Percentiles rank a stretch among this genome's conserved stretches.
Evolutionary conservation across 2,797 vertebrate species (phyloP).

Genomic region (Sarcoramphus papa): DNA sequence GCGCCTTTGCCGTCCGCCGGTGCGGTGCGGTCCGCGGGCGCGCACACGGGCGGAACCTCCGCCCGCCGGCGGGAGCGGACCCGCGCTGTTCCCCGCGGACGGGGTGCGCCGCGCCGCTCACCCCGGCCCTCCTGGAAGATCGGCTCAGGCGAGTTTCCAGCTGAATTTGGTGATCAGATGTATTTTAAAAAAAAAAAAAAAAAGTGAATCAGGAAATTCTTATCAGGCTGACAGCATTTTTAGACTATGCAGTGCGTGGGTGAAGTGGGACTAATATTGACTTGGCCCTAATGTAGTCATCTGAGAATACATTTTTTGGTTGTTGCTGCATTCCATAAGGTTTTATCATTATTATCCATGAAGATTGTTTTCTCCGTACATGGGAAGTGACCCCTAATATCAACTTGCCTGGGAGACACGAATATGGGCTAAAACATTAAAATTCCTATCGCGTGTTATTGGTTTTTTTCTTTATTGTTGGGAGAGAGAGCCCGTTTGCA

Average conservation of each 20-base stretch:
- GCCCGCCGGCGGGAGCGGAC: not conserved
- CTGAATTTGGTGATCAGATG: conserved; percentile 65
- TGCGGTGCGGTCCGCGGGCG: not conserved
- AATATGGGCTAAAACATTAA: conserved; percentile 52
- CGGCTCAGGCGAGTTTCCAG: not conserved
- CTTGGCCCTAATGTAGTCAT: conserved; percentile 78
- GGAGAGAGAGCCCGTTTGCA: not conserved
- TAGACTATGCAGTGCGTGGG: conserved; percentile 80
- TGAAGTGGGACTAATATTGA: conserved; percentile 78
- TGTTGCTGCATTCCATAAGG: conserved; percentile 82
- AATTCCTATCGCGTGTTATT: conserved; percentile 22
- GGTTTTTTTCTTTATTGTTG: not conserved
- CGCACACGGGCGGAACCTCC: not conserved
- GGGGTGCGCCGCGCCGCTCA: not conserved
- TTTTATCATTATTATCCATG: conserved; percentile 82
- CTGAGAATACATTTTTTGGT: conserved; percentile 81
- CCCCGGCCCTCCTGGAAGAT: not conserved
- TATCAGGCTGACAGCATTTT: conserved; percentile 80
- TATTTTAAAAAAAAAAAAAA: not conserved
- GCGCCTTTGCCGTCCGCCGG: not conserved
- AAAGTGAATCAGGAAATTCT: conserved; percentile 75
- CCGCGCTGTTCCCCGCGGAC: not conserved
- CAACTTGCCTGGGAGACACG: conserved; percentile 66
- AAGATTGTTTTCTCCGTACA: conserved; percentile 79
- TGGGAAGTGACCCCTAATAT: conserved; percentile 77